Evolutionary conservation across 1,140 invertebrate genomes (phyloP).

Genomic region (Acromyrmex echinatior): DNA sequence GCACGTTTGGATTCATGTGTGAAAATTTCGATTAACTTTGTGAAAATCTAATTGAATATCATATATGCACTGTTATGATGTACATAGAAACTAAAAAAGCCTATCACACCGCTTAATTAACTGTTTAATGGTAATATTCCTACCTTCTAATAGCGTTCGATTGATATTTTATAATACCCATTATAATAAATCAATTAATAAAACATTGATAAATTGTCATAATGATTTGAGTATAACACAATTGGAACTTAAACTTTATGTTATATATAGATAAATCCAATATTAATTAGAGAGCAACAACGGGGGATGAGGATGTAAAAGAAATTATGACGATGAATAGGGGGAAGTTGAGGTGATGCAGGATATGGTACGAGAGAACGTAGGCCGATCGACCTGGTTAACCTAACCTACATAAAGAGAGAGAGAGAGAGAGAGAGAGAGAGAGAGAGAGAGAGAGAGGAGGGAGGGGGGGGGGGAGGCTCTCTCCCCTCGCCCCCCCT

Average conservation of each 20-base stretch:
- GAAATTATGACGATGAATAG: conserved; percentile 39
- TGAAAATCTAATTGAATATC: neutral
- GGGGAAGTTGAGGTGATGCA: conserved; percentile 36
- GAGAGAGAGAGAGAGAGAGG: too few relatives aligned
- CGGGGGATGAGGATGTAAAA: conserved; percentile 18
- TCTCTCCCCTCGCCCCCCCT: too few relatives aligned
- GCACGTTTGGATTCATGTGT: neutral
- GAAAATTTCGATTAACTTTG: conserved; percentile 18
- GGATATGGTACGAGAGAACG: conserved; percentile 41
- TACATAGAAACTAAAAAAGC: neutral
- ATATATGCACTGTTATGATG: neutral
- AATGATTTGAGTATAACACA: neutral
- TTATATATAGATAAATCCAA: conserved; percentile 32
- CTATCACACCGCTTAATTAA: neutral
- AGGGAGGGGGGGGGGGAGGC: too few relatives aligned
- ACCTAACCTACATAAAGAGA: conserved; percentile 56
- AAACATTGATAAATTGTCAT: conserved; percentile 2
- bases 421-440: too few relatives aligned
- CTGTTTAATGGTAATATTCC: neutral
- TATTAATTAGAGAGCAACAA: conserved; percentile 1
- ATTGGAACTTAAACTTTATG: conserved; percentile 10
- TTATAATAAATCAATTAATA: neutral
- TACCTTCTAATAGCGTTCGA: neutral
- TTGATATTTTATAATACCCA: neutral
- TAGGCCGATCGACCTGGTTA: conserved; percentile 61